Evolutionary conservation across 2,797 vertebrate species (phyloP).

Genomic region (Helostoma temminkii): DNA sequence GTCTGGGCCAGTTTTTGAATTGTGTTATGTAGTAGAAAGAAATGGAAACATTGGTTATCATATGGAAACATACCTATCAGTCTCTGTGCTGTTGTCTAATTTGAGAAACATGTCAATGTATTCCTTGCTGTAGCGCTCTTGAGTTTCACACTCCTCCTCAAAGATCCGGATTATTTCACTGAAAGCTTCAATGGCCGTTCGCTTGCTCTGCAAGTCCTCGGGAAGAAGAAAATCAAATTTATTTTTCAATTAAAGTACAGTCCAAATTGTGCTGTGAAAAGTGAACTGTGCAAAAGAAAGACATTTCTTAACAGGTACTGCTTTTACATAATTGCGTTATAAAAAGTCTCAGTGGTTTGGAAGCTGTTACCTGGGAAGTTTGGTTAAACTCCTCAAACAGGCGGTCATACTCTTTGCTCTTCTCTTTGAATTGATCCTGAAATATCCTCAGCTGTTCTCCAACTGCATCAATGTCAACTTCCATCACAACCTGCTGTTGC

Average conservation of each 20-base stretch:
- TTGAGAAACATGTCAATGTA: constrained; percentile 92
- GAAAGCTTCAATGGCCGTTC: constrained; percentile 93
- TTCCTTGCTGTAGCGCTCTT: constrained; percentile 93
- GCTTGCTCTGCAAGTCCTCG: constrained; percentile 93
- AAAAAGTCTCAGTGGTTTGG: not conserved
- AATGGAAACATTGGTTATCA: no score
- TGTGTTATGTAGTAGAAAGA: no score
- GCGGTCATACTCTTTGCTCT: constrained; percentile 91
- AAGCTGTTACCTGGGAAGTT: constrained; percentile 87
- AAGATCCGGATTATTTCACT: constrained; percentile 96
- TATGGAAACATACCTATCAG: constrained; percentile 84
- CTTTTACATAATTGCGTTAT: not conserved
- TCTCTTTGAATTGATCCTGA: constrained; percentile 92
- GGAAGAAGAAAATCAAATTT: constrained; percentile 1
- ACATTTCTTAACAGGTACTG: not conserved
- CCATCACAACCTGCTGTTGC: constrained; percentile 90
- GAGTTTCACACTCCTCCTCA: constrained; percentile 93
- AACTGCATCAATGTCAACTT: constrained; percentile 90
- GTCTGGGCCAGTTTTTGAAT: no score
- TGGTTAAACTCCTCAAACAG: constrained; percentile 92
- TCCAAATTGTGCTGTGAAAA: not conserved
- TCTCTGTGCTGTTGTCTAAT: constrained; percentile 88
- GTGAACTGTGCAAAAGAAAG: not conserved
- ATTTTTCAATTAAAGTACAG: not conserved
- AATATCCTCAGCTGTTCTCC: constrained; percentile 92